phyloP scores from a whole-genome alignment of 2,797 vertebrate genomes.

The Danio tinwini region DNA sequence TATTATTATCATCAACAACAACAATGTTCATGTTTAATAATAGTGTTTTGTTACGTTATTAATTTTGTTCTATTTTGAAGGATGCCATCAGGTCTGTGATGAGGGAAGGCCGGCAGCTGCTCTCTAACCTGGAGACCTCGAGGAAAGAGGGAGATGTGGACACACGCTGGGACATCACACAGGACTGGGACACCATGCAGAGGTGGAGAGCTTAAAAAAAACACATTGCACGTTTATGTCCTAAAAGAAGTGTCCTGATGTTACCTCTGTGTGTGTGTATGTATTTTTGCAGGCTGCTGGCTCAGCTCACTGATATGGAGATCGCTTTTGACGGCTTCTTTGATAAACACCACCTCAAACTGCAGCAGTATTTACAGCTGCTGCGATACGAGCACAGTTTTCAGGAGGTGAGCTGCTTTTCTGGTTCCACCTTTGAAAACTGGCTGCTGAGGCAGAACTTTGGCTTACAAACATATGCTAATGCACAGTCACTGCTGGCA shows the following conservation, averaged over 20 bases:
- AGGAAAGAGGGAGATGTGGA: constrained; percentile 75
- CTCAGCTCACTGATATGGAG: constrained; percentile 95
- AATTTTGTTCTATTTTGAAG: constrained; percentile 66
- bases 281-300: constrained; percentile 82
- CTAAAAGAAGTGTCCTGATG: no score
- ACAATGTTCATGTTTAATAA: no score
- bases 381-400: constrained; percentile 94
- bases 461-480: background rate
- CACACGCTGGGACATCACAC: constrained; percentile 77
- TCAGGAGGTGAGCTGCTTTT: constrained; percentile 81
- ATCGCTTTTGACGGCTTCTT: constrained; percentile 97
- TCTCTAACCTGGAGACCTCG: constrained; percentile 86
- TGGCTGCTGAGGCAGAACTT: background rate
- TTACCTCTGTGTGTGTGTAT: background rate
- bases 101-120: constrained; percentile 88
- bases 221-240: no score
- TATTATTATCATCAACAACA: no score
- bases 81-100: constrained; percentile 90
- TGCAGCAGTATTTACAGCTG: constrained; percentile 92
- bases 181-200: constrained; percentile 93
- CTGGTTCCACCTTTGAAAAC: background rate
- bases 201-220: constrained; percentile 72
- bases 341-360: constrained; percentile 96
- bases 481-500: background rate
- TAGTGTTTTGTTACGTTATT: no score